Evolutionary conservation across 2,113 vertebrate genomes (phyloP).

Genomic region (Numida meleagris): DNA sequence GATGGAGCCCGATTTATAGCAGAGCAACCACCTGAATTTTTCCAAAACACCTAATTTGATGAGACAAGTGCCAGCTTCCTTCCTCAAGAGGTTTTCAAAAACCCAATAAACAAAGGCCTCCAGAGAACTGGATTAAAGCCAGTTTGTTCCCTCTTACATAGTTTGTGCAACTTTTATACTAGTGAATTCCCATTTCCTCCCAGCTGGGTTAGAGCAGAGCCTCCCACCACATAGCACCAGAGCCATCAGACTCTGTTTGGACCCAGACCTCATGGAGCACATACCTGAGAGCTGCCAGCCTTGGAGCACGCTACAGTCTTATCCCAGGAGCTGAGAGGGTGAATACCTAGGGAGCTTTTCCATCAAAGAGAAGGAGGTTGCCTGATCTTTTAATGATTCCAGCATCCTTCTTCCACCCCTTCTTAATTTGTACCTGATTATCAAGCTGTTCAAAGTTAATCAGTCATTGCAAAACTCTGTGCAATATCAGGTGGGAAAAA

Average conservation of each 20-base stretch:
- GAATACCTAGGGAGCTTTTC: background rate
- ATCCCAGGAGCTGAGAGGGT: rapidly evolving
- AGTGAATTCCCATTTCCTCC: background rate
- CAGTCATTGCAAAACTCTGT: background rate
- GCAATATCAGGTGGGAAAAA: background rate
- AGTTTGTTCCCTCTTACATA: background rate
- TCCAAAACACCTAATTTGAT: background rate
- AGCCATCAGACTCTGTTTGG: background rate
- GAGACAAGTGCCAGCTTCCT: background rate
- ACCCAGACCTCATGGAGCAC: background rate
- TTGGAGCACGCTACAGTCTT: background rate
- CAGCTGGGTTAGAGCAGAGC: background rate
- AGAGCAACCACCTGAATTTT: background rate
- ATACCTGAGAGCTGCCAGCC: background rate
- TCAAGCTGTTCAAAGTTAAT: constrained; percentile 4
- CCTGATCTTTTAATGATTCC: background rate
- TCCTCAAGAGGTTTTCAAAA: background rate
- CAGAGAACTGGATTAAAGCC: background rate
- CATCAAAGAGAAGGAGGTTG: background rate
- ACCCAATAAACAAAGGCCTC: background rate
- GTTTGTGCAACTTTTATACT: rapidly evolving
- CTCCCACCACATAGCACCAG: background rate
- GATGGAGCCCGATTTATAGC: background rate
- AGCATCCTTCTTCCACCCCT: background rate
- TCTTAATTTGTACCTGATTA: background rate